Conservation (phyloP, 2,113 vertebrate genomes). For the Phainopepla nitens region DNA sequence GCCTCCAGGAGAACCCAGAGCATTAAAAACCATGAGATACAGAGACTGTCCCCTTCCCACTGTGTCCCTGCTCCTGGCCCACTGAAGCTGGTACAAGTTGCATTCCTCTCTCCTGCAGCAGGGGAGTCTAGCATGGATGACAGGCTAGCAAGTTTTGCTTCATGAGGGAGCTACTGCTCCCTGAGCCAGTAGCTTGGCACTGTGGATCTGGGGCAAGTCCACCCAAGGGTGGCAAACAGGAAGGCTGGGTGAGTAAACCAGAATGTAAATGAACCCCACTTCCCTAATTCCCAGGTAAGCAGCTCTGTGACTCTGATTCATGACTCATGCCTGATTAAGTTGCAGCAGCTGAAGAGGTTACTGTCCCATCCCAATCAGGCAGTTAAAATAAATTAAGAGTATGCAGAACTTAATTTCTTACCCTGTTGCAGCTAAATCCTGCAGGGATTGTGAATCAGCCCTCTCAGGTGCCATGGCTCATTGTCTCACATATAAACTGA, state of each 20-base stretch:
- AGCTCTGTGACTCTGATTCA: neutral
- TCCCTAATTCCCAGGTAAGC: neutral
- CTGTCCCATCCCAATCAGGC: neutral
- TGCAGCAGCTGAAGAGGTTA: neutral
- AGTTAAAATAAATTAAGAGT: neutral
- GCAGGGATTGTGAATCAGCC: neutral
- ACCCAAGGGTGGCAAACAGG: neutral
- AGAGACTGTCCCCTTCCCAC: neutral
- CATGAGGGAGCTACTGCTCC: neutral
- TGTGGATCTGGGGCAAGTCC: neutral
- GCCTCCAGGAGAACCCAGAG: neutral
- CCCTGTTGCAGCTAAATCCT: neutral
- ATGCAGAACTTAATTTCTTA: neutral
- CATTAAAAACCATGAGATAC: neutral
- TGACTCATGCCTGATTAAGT: neutral
- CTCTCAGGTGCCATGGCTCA: neutral
- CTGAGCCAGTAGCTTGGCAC: neutral
- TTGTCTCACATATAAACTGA: neutral
- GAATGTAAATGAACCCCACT: neutral
- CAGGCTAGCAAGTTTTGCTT: neutral
- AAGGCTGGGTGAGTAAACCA: neutral
- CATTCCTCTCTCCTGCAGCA: neutral
- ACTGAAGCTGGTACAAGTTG: neutral
- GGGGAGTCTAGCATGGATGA: fast-evolving
- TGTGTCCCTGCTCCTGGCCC: neutral